A percentile compares a stretch with the other conserved stretches of the same genome.
These are phyloP conservation scores for Sarcophaga variegata DNA, from an alignment of 2,888 invertebrate genomes.

Conservation along the genomic window DNA sequence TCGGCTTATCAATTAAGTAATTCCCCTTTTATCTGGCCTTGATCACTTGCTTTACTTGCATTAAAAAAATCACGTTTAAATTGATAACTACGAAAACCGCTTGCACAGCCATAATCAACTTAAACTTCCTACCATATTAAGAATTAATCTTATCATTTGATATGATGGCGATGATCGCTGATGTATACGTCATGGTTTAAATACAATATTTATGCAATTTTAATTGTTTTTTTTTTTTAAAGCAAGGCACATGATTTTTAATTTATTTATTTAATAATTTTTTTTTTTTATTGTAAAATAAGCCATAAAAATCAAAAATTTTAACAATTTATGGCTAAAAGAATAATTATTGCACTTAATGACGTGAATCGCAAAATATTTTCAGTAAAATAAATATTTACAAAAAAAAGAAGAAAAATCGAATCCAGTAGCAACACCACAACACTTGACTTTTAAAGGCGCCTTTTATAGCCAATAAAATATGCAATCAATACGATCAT, in stretches of 20 bases:
- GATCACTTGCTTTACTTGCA: constrained; percentile 4
- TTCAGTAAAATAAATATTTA: neutral
- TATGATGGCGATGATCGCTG: too few species aligned
- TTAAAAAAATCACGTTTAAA: constrained; percentile 42
- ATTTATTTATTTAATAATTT: neutral
- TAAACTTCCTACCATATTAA: neutral
- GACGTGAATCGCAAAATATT: neutral
- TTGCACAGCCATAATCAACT: neutral
- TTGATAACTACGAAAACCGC: constrained; percentile 8
- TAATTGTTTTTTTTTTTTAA: neutral
- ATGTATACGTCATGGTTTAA: neutral
- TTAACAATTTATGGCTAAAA: neutral
- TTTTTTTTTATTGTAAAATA: neutral
- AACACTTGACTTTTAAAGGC: neutral
- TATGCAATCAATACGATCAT: neutral
- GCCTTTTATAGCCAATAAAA: neutral
- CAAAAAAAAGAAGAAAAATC: neutral
- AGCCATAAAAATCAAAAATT: neutral
- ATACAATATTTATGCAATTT: neutral
- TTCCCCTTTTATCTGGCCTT: constrained; percentile 16
- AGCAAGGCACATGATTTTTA: neutral
- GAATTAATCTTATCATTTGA: neutral
- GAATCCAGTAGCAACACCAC: too few species aligned
- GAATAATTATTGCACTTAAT: neutral
- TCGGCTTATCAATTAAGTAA: neutral